phyloP scores from a whole-genome alignment of 2,888 invertebrate species.

The Linnaemya vulpina region DNA sequence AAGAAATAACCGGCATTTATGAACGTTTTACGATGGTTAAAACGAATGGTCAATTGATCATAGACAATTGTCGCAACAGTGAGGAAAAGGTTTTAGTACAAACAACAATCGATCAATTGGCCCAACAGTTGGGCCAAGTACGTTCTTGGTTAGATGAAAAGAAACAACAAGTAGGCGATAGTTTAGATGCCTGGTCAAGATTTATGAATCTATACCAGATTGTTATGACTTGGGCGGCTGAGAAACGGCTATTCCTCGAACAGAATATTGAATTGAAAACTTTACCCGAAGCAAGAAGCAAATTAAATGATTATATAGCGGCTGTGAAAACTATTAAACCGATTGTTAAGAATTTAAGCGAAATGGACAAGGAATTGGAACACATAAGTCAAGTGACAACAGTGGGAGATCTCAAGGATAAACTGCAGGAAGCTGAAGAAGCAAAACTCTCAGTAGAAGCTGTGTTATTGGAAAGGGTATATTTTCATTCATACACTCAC shows the following conservation, averaged over 20 bases:
- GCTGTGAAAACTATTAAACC: conserved; percentile 95
- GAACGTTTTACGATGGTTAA: conserved; percentile 91
- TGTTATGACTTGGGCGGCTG: conserved; percentile 92
- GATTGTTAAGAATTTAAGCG: conserved; percentile 93
- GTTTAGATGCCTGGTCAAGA: conserved; percentile 93
- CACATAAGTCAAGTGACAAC: conserved; percentile 92
- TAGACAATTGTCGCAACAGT: conserved; percentile 91
- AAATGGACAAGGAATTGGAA: conserved; percentile 96
- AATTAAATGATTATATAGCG: conserved; percentile 93
- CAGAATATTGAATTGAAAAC: conserved; percentile 91
- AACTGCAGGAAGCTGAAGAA: conserved; percentile 93
- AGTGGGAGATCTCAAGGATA: conserved; percentile 92
- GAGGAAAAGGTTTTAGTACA: conserved; percentile 90
- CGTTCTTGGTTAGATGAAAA: conserved; percentile 92
- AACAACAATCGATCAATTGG: conserved; percentile 89
- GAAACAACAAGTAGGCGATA: conserved; percentile 92
- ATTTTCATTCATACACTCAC: too few relatives aligned
- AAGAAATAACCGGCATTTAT: conserved; percentile 88
- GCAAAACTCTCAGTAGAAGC: conserved; percentile 93
- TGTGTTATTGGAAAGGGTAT: conserved; percentile 92
- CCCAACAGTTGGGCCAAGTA: conserved; percentile 91
- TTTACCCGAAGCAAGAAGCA: conserved; percentile 91
- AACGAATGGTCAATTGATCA: conserved; percentile 90
- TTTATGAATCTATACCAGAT: conserved; percentile 92
- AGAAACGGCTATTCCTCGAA: conserved; percentile 90